Conservation (phyloP, 2,113 vertebrate species). For the Ginglymostoma cirratum region DNA sequence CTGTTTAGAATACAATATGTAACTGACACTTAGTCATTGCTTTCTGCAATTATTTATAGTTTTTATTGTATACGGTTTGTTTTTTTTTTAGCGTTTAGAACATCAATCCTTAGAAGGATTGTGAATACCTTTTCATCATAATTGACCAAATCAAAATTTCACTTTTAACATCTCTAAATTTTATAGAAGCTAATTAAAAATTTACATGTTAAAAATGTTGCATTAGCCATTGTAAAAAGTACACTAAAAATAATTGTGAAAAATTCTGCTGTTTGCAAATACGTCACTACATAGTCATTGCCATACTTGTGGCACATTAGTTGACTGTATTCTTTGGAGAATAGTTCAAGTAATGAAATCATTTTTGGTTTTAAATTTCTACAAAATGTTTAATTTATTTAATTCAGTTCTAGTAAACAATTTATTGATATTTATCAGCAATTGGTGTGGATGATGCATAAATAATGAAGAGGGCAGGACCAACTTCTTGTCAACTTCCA, state of each 20-base stretch:
- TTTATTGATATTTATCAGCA: background rate
- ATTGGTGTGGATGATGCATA: background rate
- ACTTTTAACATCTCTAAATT: background rate
- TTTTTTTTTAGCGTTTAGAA: background rate
- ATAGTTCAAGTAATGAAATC: background rate
- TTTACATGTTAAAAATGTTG: background rate
- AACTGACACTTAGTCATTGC: background rate
- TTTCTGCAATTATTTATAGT: background rate
- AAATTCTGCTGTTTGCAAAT: background rate
- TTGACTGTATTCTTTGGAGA: background rate
- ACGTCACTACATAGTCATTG: background rate
- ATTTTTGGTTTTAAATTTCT: background rate
- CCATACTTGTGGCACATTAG: too few relatives aligned
- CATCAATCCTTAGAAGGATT: background rate
- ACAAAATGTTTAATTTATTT: background rate
- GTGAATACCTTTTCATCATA: background rate
- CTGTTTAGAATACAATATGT: background rate
- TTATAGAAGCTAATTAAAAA: constrained; percentile 33
- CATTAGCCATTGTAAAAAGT: background rate
- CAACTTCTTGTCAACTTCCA: background rate
- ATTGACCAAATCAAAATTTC: background rate
- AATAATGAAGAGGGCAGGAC: background rate
- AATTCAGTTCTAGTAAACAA: background rate
- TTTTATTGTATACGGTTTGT: background rate
- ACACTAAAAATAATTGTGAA: background rate